phyloP scores from a whole-genome alignment of 2,888 invertebrate species.

The Ischnura elegans region DNA sequence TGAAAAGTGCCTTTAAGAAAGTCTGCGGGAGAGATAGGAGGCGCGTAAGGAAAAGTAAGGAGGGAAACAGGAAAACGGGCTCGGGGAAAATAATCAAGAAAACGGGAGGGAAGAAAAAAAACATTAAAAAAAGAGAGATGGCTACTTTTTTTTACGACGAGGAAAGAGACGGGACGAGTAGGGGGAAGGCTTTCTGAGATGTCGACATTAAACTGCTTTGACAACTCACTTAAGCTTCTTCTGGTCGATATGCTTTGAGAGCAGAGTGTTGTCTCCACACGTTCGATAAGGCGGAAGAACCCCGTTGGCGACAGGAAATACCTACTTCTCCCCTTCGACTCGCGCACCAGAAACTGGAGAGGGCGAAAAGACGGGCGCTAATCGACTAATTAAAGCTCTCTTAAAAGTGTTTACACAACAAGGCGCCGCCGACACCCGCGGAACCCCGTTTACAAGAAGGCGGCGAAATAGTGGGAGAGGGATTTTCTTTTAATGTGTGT shows the following conservation, averaged over 20 bases:
- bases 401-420: no score
- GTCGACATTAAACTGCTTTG: slow-evolving; percentile 11
- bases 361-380: not conserved
- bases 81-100: not conserved
- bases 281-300: not conserved
- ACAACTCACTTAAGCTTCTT: slow-evolving; percentile 1
- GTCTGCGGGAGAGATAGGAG: not conserved
- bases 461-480: no score
- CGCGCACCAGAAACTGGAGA: not conserved
- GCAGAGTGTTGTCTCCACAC: not conserved
- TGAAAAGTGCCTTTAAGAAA: not conserved
- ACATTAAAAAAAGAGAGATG: not conserved
- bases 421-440: no score
- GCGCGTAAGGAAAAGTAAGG: no score
- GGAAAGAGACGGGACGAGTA: no score
- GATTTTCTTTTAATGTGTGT: no score
- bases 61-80: not conserved
- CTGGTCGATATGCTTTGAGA: not conserved
- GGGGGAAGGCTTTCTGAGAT: not conserved
- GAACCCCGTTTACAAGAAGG: no score
- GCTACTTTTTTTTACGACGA: not conserved
- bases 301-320: not conserved
- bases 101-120: no score
- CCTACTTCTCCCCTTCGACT: no score
- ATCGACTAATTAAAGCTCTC: not conserved